Base-by-base conservation (phyloP, 1,140 invertebrate genomes). In the Dufourea novaeangliae region DNA sequence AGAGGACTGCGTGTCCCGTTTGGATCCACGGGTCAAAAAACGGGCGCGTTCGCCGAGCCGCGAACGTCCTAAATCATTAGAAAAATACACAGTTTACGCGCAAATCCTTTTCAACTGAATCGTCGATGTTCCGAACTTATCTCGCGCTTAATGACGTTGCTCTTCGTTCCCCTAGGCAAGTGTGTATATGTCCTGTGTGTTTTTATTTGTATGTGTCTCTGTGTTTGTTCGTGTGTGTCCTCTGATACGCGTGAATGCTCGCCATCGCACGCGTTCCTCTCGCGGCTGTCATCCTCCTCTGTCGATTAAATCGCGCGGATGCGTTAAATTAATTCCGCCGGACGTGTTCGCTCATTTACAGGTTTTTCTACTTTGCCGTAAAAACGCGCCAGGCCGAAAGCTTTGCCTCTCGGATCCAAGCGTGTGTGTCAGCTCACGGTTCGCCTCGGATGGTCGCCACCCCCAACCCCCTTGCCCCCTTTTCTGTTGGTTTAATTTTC, bases 21-120 rank as follows among this genome's bases (percentile, higher is more conserved):
- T n/a, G 22, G n/a, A 3, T 22, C 14, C 25, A n/a, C n/a, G n/a
- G 32, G 8, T 25, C 20, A 37, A 57, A 78, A 80, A 85, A 78
- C 81, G 83, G 83, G 82, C 79, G 79, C 75, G 69, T 54, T 22
- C 75, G 73, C n/a, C 66, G 73, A 57, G 37, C 17, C 44, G 46
- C 56, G 70, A 39, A 83, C 81, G 85, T 76, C 85, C 82, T 73
- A 80, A 91, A 91, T 91, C 81, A 92, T 92, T 92, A 91, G 86
- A 91, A 92, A 91, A 92, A 92, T 91, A 91, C 88, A 87, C 74
- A 88, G 90, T 90, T 87, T 86, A 84, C 87, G 85, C 82, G 82
- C 75, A 39, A 86, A 78, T 78, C 59, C 66, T 27, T n/a, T 54
- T 56, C 70, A 78, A 85, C 69, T 20, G 71, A 84, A 78, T 80